A percentile compares a stretch with the other conserved stretches of the same genome.
phyloP scores from a whole-genome alignment of 2,113 vertebrate species.

The Eleginops maclovinus region DNA sequence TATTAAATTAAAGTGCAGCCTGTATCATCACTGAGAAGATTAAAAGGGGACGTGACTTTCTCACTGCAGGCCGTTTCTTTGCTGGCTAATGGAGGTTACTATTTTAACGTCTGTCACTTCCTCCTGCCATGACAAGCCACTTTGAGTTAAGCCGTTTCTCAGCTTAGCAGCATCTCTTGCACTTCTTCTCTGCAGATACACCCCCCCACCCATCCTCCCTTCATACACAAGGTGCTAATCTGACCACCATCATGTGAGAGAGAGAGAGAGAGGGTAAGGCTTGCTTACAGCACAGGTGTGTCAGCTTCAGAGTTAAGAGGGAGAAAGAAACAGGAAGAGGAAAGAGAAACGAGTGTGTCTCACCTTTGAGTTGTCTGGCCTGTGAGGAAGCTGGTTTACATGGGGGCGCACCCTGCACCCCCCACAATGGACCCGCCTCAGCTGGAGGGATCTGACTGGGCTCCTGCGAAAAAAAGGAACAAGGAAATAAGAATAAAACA shows the following conservation, averaged over 20 bases:
- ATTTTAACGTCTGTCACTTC: slow-evolving; percentile 83
- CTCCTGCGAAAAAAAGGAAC: slow-evolving; percentile 67
- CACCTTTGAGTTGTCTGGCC: slow-evolving; percentile 77
- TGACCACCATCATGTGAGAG: slow-evolving; percentile 62
- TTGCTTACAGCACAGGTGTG: slow-evolving; percentile 52
- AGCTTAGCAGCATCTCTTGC: slow-evolving; percentile 74
- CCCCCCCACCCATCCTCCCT: slow-evolving; percentile 37
- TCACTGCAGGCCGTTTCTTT: slow-evolving; percentile 45
- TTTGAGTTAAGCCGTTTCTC: slow-evolving; percentile 81
- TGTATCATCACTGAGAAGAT: neutral
- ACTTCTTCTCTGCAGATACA: slow-evolving; percentile 63
- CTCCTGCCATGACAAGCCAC: slow-evolving; percentile 83
- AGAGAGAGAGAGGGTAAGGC: slow-evolving; percentile 21
- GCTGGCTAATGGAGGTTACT: slow-evolving; percentile 77
- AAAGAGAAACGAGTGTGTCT: slow-evolving; percentile 38
- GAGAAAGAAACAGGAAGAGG: slow-evolving; percentile 12
- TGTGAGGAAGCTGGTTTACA: slow-evolving; percentile 61
- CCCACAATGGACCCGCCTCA: slow-evolving; percentile 65
- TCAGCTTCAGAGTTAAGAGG: slow-evolving; percentile 15
- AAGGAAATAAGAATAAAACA: slow-evolving; percentile 15
- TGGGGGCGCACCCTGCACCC: slow-evolving; percentile 49
- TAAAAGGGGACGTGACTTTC: neutral
- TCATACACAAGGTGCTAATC: slow-evolving; percentile 72
- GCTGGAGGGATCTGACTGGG: slow-evolving; percentile 48
- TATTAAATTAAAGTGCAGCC: neutral